phyloP scores from a whole-genome alignment of 2,113 vertebrate species.

The Lipophrys pholis region DNA sequence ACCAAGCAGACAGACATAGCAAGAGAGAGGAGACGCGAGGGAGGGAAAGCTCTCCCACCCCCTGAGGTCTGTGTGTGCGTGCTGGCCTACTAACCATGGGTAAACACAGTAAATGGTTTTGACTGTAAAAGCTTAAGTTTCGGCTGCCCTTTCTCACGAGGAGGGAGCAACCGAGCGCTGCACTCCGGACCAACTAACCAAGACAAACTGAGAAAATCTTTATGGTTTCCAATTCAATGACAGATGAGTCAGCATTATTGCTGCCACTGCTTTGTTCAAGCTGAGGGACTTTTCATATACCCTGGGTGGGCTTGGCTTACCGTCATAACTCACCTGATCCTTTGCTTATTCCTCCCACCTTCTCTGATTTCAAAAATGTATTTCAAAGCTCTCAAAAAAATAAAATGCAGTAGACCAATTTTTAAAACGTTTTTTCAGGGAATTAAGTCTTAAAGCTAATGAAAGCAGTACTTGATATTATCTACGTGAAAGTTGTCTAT shows the following conservation, averaged over 20 bases:
- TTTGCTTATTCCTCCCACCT: neutral
- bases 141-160: constrained; percentile 69
- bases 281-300: neutral
- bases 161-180: constrained; percentile 47
- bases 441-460: constrained; percentile 38
- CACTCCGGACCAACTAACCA: neutral
- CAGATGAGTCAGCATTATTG: constrained; percentile 2
- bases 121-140: constrained; percentile 66
- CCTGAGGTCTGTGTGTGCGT: constrained; percentile 63
- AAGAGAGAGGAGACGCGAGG: constrained; percentile 43
- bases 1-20: constrained; percentile 53
- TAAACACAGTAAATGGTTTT: constrained; percentile 78
- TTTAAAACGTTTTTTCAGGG: constrained; percentile 28
- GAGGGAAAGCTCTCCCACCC: constrained; percentile 49
- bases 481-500: constrained; percentile 68
- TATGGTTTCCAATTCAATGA: constrained; percentile 15
- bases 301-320: constrained; percentile 10
- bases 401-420: constrained; percentile 15
- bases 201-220: constrained; percentile 11
- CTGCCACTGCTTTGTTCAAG: neutral
- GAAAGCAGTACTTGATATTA: constrained; percentile 73
- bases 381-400: neutral
- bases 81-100: constrained; percentile 65
- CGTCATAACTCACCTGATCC: neutral
- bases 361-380: neutral